These are phyloP conservation scores for Cricetomys ansorgei DNA, from an alignment of 2,113 vertebrate genomes.

Conservation along the genomic window DNA sequence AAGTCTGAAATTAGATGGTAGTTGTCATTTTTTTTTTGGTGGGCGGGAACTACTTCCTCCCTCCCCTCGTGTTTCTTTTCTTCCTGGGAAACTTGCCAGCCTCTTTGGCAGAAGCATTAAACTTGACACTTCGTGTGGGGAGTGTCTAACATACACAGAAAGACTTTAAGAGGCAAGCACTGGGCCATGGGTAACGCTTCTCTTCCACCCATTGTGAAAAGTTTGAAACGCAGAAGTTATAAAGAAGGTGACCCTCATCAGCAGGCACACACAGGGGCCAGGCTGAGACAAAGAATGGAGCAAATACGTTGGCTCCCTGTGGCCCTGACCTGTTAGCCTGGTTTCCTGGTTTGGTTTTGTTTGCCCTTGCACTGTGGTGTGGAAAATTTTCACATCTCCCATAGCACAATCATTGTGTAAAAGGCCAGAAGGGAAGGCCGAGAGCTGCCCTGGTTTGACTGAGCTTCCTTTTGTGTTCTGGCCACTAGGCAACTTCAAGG, in stretches of 20 bases:
- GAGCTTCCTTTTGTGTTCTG: slow-evolving; percentile 53
- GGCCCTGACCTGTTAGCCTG: background rate
- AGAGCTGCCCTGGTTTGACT: background rate
- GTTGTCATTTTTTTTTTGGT: background rate
- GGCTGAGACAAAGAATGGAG: background rate
- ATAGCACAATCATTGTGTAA: background rate
- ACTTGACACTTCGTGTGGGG: background rate
- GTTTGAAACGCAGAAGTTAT: background rate
- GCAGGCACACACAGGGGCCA: background rate
- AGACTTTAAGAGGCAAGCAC: background rate
- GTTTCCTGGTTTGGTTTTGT: background rate
- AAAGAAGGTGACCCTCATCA: rapidly evolving
- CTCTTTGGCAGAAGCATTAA: background rate
- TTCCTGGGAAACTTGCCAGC: background rate
- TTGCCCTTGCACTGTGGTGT: background rate
- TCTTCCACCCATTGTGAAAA: background rate
- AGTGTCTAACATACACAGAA: background rate
- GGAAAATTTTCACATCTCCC: slow-evolving; percentile 24
- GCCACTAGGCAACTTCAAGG: background rate
- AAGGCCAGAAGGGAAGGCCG: background rate
- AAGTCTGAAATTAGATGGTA: background rate
- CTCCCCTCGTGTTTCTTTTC: too few relatives aligned
- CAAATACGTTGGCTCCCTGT: rapidly evolving
- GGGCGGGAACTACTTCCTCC: background rate
- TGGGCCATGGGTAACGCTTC: background rate